Evolutionary conservation across 2,113 vertebrate species (phyloP).

Genomic region (Verasper variegatus): DNA sequence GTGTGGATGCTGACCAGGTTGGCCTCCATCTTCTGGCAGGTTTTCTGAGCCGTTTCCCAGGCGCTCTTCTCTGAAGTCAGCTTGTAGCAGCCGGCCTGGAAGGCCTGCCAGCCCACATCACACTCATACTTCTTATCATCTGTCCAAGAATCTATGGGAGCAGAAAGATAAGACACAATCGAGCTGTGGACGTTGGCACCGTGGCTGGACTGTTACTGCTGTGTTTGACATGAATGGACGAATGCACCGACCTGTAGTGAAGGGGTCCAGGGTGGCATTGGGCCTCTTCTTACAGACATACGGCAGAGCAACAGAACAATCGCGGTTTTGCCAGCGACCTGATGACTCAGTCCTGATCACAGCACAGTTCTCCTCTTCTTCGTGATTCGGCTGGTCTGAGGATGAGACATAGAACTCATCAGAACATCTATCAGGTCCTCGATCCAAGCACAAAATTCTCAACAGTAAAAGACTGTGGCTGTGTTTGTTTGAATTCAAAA

Average conservation of each 20-base stretch:
- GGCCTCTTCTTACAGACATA: slow-evolving; percentile 97
- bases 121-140: slow-evolving; percentile 89
- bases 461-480: background rate
- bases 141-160: slow-evolving; percentile 80
- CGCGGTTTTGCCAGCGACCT: slow-evolving; percentile 93
- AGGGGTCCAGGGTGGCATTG: slow-evolving; percentile 85
- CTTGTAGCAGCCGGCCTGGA: slow-evolving; percentile 94
- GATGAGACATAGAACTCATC: slow-evolving; percentile 13
- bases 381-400: slow-evolving; percentile 91
- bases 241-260: slow-evolving; percentile 79
- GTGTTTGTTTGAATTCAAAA: slow-evolving; percentile 34
- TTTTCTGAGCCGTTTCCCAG: slow-evolving; percentile 90
- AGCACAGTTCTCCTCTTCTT: slow-evolving; percentile 91
- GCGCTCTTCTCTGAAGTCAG: slow-evolving; percentile 87
- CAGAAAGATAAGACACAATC: slow-evolving; percentile 4
- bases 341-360: slow-evolving; percentile 93
- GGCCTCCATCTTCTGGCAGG: slow-evolving; percentile 88
- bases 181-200: background rate
- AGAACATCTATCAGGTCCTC: slow-evolving; percentile 3
- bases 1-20: slow-evolving; percentile 96
- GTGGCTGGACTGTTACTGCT: background rate
- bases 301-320: slow-evolving; percentile 91
- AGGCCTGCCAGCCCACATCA: slow-evolving; percentile 92
- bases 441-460: background rate
- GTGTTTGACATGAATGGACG: background rate